Evolutionary conservation across 2,888 invertebrate species (phyloP).

Genomic region (Tetragonisca angustula): DNA sequence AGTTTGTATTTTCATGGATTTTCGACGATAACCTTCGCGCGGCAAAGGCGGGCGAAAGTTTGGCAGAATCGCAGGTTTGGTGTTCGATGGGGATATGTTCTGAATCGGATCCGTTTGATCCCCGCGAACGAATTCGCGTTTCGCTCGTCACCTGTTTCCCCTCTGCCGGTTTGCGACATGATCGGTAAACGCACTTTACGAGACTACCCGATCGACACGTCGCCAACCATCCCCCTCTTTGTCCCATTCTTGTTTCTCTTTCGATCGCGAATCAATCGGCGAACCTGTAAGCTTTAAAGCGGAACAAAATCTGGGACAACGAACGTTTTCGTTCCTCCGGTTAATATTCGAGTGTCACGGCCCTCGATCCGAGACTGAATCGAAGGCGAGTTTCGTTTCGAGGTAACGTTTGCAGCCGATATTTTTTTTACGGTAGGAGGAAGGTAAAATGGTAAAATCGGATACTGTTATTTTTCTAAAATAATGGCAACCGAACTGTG

Average conservation of each 20-base stretch:
- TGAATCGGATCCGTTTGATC: slow-evolving; percentile 9
- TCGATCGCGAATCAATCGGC: too few relatives aligned
- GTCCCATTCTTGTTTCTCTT: background rate
- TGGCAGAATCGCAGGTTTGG: too few relatives aligned
- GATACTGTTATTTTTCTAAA: background rate
- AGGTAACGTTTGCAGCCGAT: background rate
- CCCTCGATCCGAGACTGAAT: background rate
- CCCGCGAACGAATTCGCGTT: background rate
- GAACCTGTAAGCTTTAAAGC: background rate
- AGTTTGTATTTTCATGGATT: slow-evolving; percentile 11
- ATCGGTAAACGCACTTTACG: slow-evolving; percentile 6
- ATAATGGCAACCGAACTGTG: too few relatives aligned
- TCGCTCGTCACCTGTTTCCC: background rate
- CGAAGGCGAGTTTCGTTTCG: background rate
- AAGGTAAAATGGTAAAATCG: too few relatives aligned
- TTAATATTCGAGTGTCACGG: slow-evolving; percentile 11
- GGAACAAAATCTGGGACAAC: background rate
- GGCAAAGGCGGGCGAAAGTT: background rate
- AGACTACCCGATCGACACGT: background rate
- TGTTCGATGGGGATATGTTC: background rate
- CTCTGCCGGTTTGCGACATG: too few relatives aligned
- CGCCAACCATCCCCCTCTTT: background rate
- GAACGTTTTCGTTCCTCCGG: background rate
- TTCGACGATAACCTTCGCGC: background rate
- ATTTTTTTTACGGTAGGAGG: too few relatives aligned